Evolutionary conservation across 2,888 invertebrate species (phyloP).

Genomic region (Cantharis rustica): DNA sequence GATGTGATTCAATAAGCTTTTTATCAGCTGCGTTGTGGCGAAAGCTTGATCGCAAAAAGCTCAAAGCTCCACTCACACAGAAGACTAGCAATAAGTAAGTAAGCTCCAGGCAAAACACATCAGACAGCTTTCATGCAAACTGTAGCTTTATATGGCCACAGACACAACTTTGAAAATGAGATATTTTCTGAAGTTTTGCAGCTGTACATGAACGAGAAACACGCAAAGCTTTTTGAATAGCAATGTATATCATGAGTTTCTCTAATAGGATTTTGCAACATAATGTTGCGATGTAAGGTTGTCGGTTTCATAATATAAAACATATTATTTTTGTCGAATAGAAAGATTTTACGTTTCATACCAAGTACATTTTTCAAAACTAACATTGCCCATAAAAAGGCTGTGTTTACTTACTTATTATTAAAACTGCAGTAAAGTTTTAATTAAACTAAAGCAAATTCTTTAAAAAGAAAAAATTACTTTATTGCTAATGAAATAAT

Average conservation of each 20-base stretch:
- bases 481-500: not conserved
- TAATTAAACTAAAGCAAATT: not conserved
- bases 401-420: not conserved
- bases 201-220: conserved; percentile 36
- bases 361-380: not conserved
- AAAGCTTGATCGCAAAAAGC: conserved; percentile 41
- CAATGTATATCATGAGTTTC: conserved; percentile 38
- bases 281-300: conserved; percentile 16
- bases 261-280: conserved; percentile 40
- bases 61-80: conserved; percentile 37
- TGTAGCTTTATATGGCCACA: conserved; percentile 45
- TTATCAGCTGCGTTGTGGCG: conserved; percentile 43
- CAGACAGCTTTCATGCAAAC: conserved; percentile 43
- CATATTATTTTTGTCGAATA: not conserved
- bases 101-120: conserved; percentile 44
- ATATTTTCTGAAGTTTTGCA: conserved; percentile 39
- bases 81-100: conserved; percentile 49
- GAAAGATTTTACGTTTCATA: not conserved
- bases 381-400: not conserved
- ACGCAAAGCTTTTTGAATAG: conserved; percentile 41
- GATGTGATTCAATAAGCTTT: conserved; percentile 53
- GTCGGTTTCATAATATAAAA: conserved; percentile 1
- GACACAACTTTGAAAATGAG: conserved; percentile 43
- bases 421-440: not conserved
- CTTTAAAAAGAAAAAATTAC: not conserved